Percentiles rank a stretch among this genome's conserved stretches.
phyloP scores from a whole-genome alignment of 1,140 invertebrate genomes.

The Acromyrmex echinatior region DNA sequence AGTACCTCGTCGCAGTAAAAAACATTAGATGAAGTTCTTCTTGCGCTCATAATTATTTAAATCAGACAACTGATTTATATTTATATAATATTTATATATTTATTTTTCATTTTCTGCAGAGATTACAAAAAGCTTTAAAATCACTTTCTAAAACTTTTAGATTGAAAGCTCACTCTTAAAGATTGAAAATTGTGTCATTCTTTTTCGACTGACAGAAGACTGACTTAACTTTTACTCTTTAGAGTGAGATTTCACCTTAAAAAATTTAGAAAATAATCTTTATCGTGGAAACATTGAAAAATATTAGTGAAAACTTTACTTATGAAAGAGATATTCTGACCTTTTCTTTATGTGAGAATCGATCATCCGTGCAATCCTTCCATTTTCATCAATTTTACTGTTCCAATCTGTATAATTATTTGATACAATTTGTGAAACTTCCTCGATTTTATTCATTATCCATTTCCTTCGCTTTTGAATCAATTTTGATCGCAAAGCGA shows the following conservation, averaged over 20 bases:
- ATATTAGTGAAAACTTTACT: neutral
- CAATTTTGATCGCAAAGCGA: neutral
- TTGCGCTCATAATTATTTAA: slow-evolving; percentile 1
- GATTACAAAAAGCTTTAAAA: neutral
- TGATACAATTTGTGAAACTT: neutral
- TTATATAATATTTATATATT: too few relatives aligned
- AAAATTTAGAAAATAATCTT: too few relatives aligned
- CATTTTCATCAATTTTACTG: neutral
- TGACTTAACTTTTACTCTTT: too few relatives aligned
- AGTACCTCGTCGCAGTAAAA: neutral
- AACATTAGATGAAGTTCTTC: neutral
- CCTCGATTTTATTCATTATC: neutral
- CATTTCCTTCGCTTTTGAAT: neutral
- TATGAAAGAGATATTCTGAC: neutral
- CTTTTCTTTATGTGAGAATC: neutral
- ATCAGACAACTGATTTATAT: neutral
- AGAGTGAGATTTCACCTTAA: too few relatives aligned
- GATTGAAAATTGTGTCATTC: too few relatives aligned
- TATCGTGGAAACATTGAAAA: neutral
- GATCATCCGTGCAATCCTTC: neutral
- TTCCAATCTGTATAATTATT: neutral
- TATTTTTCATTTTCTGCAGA: too few relatives aligned
- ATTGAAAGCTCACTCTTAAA: too few relatives aligned
- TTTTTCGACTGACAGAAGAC: too few relatives aligned
- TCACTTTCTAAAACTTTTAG: too few relatives aligned